Conservation (phyloP, 2,113 vertebrate genomes). For the Probosciger aterrimus region DNA sequence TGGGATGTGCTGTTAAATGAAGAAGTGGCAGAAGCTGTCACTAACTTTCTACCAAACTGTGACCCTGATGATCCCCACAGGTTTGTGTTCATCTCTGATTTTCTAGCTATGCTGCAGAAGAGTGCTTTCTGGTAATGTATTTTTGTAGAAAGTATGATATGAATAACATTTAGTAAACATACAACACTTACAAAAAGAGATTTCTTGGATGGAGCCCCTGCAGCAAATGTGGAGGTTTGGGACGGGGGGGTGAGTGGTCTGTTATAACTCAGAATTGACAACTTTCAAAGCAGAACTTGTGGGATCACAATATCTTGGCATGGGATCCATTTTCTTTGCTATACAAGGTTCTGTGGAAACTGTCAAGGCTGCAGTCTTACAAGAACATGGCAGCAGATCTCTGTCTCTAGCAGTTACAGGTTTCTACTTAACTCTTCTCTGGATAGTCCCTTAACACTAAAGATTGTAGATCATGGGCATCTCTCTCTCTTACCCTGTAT, state of each 20-base stretch:
- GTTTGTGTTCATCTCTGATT: constrained; percentile 59
- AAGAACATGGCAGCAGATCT: not conserved
- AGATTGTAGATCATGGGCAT: not conserved
- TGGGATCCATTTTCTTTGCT: not conserved
- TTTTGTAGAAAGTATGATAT: not conserved
- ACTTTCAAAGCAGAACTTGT: not conserved
- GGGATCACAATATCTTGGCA: not conserved
- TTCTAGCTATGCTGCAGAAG: not conserved
- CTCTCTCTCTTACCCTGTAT: not conserved
- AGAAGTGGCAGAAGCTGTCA: constrained; percentile 91
- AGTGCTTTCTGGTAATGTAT: not conserved
- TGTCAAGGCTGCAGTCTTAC: not conserved
- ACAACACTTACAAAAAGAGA: not conserved
- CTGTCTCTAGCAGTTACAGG: not conserved
- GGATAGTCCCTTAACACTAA: not conserved
- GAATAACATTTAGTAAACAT: not conserved
- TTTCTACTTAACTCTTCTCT: not conserved
- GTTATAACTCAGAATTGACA: not conserved
- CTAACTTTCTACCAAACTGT: constrained; percentile 92
- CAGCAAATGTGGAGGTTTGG: not conserved
- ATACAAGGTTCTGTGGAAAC: not conserved
- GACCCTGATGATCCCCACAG: constrained; percentile 95
- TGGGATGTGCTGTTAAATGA: constrained; percentile 97
- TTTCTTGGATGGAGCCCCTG: not conserved
- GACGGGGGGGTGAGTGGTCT: rapidly evolving